These are phyloP conservation scores for Aporrectodea caliginosa DNA, from an alignment of 1,140 invertebrate species.

Conservation along the genomic window DNA sequence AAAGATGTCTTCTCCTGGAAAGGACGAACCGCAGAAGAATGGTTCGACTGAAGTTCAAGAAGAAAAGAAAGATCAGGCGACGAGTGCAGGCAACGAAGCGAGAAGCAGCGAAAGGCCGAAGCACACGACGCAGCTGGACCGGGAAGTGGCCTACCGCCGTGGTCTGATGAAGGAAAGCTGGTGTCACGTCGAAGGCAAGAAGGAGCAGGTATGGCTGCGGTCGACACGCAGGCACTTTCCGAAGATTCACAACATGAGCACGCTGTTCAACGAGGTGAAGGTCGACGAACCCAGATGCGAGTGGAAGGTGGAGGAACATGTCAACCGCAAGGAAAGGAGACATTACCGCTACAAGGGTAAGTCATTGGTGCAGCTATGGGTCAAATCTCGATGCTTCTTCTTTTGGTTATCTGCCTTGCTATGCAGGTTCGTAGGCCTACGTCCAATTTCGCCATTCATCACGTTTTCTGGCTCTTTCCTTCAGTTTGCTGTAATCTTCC, in stretches of 20 bases:
- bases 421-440: too few species aligned
- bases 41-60: too few species aligned
- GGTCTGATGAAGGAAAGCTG: neutral
- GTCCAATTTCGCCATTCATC: too few species aligned
- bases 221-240: neutral
- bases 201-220: neutral
- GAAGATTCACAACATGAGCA: neutral
- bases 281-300: neutral
- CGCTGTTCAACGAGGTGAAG: neutral
- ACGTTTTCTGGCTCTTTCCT: too few species aligned
- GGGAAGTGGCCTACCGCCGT: neutral
- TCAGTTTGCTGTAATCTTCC: too few species aligned
- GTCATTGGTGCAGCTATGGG: too few species aligned
- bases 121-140: neutral
- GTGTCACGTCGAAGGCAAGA: constrained; percentile 1
- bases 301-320: neutral
- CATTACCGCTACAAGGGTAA: neutral
- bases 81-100: too few species aligned
- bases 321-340: neutral
- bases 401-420: too few species aligned
- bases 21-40: too few species aligned
- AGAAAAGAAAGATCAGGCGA: too few species aligned
- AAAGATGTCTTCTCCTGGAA: too few species aligned
- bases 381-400: too few species aligned
- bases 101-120: neutral